Evolutionary conservation across 2,113 vertebrate genomes (phyloP).

Genomic region (Apteryx mantelli): DNA sequence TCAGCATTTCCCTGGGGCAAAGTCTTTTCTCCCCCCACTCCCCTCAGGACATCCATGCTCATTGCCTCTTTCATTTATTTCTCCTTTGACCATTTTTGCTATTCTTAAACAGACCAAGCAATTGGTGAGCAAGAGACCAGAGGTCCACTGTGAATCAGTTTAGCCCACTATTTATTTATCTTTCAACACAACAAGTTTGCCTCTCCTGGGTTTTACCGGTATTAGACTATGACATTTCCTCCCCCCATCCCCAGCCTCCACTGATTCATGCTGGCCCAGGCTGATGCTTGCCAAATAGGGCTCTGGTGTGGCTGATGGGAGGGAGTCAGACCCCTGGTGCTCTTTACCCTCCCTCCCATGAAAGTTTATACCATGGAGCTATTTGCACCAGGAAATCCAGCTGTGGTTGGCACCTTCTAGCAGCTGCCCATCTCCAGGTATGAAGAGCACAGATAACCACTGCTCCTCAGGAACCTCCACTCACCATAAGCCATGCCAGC

Average conservation of each 20-base stretch:
- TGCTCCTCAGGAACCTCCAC: neutral
- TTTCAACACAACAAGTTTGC: neutral
- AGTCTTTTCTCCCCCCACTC: neutral
- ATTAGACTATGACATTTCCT: rapidly evolving
- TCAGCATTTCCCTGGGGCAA: neutral
- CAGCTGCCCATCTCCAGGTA: neutral
- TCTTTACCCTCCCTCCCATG: neutral
- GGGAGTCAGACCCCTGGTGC: neutral
- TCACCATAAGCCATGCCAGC: rapidly evolving
- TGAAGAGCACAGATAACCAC: neutral
- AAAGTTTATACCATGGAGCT: neutral
- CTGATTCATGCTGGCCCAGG: rapidly evolving
- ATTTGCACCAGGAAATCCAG: neutral
- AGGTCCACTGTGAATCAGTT: neutral
- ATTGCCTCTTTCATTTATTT: neutral
- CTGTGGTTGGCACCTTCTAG: neutral
- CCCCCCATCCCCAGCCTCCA: neutral
- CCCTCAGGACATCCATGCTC: neutral
- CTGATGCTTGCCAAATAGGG: neutral
- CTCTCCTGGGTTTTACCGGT: neutral
- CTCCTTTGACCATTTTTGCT: neutral
- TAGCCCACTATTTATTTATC: neutral
- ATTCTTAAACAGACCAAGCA: neutral
- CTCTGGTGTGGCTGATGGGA: neutral
- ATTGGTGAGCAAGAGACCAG: neutral